Percentiles rank a stretch among this genome's conserved stretches.
Evolutionary conservation across 2,113 vertebrate genomes (phyloP).

Genomic region (Muscicapa adusta): DNA sequence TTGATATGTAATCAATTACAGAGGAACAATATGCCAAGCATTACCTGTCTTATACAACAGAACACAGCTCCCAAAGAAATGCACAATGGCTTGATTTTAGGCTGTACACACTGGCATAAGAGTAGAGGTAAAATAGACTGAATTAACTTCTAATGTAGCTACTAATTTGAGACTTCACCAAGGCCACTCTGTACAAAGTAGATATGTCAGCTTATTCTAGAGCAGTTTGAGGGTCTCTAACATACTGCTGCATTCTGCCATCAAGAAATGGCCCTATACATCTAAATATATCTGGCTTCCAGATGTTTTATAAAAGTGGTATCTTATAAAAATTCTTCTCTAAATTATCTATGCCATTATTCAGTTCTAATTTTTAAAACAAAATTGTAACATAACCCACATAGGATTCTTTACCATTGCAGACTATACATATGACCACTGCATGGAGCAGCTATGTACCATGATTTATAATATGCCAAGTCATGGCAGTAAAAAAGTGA

Average conservation of each 20-base stretch:
- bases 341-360: neutral
- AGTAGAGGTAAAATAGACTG: neutral
- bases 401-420: neutral
- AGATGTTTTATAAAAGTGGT: neutral
- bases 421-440: neutral
- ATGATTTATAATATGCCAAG: neutral
- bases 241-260: neutral
- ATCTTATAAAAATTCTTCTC: neutral
- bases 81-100: neutral
- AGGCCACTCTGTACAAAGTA: neutral
- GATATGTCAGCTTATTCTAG: neutral
- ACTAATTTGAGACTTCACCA: neutral
- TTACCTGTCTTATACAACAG: neutral
- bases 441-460: neutral
- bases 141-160: neutral
- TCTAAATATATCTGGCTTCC: neutral
- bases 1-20: neutral
- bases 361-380: neutral
- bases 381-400: neutral
- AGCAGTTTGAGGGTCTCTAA: neutral
- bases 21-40: neutral
- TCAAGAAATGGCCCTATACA: neutral
- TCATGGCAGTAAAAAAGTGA: neutral
- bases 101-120: neutral
- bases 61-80: neutral